These are phyloP conservation scores for Seira ritae DNA, from an alignment of 2,888 invertebrate species.

Conservation along the genomic window DNA sequence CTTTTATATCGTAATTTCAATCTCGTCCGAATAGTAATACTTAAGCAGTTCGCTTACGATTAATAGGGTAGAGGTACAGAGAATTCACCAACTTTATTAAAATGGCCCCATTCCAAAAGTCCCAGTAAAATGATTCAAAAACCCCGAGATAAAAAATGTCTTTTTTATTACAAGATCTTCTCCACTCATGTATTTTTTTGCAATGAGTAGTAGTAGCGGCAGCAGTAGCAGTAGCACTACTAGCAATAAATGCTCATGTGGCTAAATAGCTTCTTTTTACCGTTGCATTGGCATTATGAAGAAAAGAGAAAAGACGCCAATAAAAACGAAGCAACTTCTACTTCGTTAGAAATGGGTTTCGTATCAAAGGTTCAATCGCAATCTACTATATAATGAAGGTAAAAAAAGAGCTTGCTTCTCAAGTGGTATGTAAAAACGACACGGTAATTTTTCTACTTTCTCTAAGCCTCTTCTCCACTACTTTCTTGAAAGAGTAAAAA, in stretches of 20 bases:
- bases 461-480: too few relatives aligned
- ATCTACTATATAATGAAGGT: slow-evolving; percentile 64
- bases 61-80: too few relatives aligned
- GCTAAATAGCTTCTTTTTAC: slow-evolving; percentile 56
- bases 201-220: slow-evolving; percentile 13
- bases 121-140: slow-evolving; percentile 60
- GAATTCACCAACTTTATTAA: slow-evolving; percentile 65
- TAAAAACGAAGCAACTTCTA: slow-evolving; percentile 60
- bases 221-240: background rate
- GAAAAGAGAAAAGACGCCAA: slow-evolving; percentile 51
- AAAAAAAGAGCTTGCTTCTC: slow-evolving; percentile 58
- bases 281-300: slow-evolving; percentile 42
- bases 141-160: slow-evolving; percentile 35
- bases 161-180: slow-evolving; percentile 52
- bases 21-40: too few relatives aligned
- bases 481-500: too few relatives aligned
- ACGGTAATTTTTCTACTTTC: too few relatives aligned
- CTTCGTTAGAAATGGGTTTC: slow-evolving; percentile 59
- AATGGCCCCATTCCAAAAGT: slow-evolving; percentile 66
- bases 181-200: slow-evolving; percentile 30
- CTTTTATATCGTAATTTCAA: too few relatives aligned
- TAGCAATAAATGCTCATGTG: slow-evolving; percentile 16
- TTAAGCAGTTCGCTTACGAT: too few relatives aligned
- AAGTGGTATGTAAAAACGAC: slow-evolving; percentile 32
- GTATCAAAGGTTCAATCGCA: slow-evolving; percentile 66